Conservation (phyloP, 1,140 invertebrate genomes). For the Sycophila sp. region DNA sequence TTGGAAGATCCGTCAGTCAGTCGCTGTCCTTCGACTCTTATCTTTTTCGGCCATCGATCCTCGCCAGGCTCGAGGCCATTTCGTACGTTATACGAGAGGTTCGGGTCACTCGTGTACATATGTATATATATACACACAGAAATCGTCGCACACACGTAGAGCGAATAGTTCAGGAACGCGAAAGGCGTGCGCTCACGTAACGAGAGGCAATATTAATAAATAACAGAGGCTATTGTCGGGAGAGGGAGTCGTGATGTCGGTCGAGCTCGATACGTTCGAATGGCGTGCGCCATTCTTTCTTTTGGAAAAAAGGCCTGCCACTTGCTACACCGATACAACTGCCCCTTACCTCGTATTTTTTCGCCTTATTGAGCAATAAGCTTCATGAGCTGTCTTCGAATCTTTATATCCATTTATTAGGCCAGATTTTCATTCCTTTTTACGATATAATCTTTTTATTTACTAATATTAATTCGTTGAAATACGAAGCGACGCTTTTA, state of each 20-base stretch:
- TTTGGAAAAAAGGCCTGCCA: background rate
- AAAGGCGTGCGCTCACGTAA: conserved; percentile 15
- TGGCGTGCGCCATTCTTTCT: background rate
- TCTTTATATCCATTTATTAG: no score
- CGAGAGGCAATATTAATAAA: conserved; percentile 38
- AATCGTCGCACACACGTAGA: no score
- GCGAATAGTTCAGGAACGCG: background rate
- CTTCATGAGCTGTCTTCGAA: background rate
- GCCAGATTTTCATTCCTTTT: no score
- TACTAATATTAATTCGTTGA: no score
- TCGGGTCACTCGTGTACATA: conserved; percentile 6
- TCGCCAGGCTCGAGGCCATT: conserved; percentile 32
- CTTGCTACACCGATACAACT: background rate
- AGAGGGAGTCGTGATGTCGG: background rate
- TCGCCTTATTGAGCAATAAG: background rate
- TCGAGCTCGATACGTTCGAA: background rate
- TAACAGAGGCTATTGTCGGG: conserved; percentile 23
- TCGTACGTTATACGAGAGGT: conserved; percentile 17
- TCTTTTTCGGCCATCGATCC: conserved; percentile 43
- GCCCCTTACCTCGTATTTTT: background rate
- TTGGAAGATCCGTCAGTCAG: conserved; percentile 28
- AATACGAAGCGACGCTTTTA: no score
- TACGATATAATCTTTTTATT: no score
- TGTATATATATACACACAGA: background rate
- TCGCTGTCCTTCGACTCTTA: conserved; percentile 33